phyloP scores from a whole-genome alignment of 2,888 invertebrate species.

The Seladonia tumulorum region DNA sequence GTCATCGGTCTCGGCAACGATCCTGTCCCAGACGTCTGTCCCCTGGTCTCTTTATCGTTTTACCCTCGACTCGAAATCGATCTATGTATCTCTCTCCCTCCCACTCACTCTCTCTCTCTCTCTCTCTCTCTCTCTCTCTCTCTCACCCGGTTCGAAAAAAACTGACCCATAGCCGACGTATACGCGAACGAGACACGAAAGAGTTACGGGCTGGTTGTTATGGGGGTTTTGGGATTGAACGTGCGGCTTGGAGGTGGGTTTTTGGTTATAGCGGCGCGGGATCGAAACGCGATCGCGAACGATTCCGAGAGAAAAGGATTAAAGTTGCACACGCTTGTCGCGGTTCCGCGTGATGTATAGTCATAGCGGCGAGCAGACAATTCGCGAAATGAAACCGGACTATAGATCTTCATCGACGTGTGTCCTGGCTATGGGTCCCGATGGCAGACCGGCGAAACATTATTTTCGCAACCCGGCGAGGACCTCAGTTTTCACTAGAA shows the following conservation, averaged over 20 bases:
- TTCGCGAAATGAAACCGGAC: neutral
- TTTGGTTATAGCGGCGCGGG: neutral
- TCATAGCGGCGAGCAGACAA: neutral
- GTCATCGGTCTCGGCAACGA: conserved; percentile 80
- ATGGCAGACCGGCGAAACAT: conserved; percentile 31
- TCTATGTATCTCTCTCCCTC: conserved; percentile 35
- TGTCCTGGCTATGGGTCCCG: conserved; percentile 67
- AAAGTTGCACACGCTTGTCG: neutral
- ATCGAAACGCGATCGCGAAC: neutral
- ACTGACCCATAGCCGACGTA: conserved; percentile 66
- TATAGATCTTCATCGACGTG: conserved; percentile 19
- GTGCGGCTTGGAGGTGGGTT: neutral
- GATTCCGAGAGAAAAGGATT: conserved; percentile 15
- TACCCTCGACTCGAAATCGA: conserved; percentile 61
- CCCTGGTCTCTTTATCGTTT: conserved; percentile 65
- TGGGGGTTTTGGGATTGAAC: neutral
- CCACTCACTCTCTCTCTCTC: neutral
- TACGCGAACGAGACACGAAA: neutral
- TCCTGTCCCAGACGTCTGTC: conserved; percentile 77
- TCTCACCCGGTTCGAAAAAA: conserved; percentile 35
- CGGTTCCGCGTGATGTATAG: conserved; percentile 1
- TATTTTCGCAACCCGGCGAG: conserved; percentile 41
- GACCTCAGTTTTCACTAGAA: conserved; percentile 78
- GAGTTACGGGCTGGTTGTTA: conserved; percentile 4
- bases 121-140: neutral